Base-by-base conservation (phyloP, 2,888 invertebrate species). In the Mythimna impura region DNA sequence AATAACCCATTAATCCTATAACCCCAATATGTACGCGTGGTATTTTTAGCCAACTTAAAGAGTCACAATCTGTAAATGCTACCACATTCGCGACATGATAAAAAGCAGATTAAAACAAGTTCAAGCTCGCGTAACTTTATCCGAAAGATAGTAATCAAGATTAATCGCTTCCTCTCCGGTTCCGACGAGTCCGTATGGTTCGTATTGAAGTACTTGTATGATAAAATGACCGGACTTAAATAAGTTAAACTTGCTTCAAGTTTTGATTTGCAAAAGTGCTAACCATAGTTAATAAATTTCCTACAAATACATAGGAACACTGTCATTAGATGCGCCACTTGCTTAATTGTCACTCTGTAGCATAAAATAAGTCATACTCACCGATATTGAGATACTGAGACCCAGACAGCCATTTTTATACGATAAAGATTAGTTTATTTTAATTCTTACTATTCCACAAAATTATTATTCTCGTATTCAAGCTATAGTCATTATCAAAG, bases 71-170 rank as follows among this genome's bases (percentile, higher is more conserved):
- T 43, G 10, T 52, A 20, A 34, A 2, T n/a, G 14, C 12, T n/a
- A 43, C 43, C 36, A 69, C 17, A 47, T 61, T 54, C 54, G 22
- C 22, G 20, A 55, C 47, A 61, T 50, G 36, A 25, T 40, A 30
- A 81, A 81, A 76, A 67, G 76, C 71, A 82, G 71, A 69, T 78
- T 67, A 68, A 81, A 90, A 89, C 87, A 80, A 87, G 88, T 89
- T 89, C 83, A 69, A 76, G 82, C 73, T 67, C 76, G 66, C 74
- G 81, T 86, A 86, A 88, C 71, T 81, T 86, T 88, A 89, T 89
- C 84, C 84, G 70, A 83, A 87, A 89, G 89, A 91, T 91, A 83
- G 85, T 87, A 84, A 89, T 91, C 91, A 85, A 88, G 87, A 91
- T 89, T 89, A 88, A 90, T 91, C 78, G 82, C 80, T 91, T 91